These are phyloP conservation scores for Anoplopoma fimbria DNA, from an alignment of 2,113 vertebrate genomes.

Conservation along the genomic window DNA sequence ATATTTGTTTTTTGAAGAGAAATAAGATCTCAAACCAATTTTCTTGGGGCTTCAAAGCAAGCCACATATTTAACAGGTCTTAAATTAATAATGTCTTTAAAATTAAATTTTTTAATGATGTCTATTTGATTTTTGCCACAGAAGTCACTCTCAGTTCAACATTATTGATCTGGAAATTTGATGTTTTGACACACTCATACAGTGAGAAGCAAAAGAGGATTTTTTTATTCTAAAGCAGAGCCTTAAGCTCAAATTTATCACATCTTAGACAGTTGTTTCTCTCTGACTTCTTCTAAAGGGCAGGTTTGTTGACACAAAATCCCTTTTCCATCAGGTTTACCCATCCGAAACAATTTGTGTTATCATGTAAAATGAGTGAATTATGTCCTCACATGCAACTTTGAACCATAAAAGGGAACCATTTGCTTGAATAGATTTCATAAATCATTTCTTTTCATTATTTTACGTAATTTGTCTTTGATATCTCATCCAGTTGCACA, in stretches of 20 bases:
- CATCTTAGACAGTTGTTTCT: background rate
- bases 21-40: background rate
- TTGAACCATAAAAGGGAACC: too few relatives aligned
- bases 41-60: background rate
- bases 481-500: constrained; percentile 51
- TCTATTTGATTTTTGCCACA: constrained; percentile 1
- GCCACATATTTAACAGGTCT: background rate
- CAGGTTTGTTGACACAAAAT: constrained; percentile 8
- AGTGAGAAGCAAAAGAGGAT: background rate
- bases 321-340: constrained; percentile 26
- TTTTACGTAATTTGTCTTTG: constrained; percentile 37
- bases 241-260: background rate
- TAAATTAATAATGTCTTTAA: background rate
- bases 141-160: background rate
- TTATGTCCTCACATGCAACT: background rate
- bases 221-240: background rate
- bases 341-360: constrained; percentile 3
- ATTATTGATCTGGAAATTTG: constrained; percentile 11
- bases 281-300: background rate
- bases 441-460: background rate
- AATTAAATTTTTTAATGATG: background rate
- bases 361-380: background rate
- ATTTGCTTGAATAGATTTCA: too few relatives aligned
- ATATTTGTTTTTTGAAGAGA: background rate
- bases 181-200: constrained; percentile 7